Evolutionary conservation across 2,797 vertebrate genomes (phyloP).

Genomic region (Orestias chungarensis): DNA sequence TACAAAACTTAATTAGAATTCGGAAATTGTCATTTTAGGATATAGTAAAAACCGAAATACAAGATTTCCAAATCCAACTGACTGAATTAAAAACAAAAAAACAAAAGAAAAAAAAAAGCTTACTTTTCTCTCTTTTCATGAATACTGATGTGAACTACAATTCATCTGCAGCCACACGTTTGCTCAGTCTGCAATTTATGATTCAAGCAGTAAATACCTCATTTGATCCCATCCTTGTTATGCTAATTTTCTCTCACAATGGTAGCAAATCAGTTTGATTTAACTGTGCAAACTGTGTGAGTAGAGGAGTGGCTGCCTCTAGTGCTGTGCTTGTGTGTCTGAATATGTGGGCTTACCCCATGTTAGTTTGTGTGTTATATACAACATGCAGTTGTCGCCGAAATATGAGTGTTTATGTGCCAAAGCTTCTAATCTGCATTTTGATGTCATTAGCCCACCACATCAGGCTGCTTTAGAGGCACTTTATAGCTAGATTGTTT

Average conservation of each 20-base stretch:
- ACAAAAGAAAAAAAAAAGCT: constrained; percentile 63
- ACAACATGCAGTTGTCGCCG: constrained; percentile 61
- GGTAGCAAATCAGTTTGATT: constrained; percentile 81
- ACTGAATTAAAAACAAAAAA: constrained; percentile 54
- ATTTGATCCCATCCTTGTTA: constrained; percentile 81
- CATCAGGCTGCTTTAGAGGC: constrained; percentile 68
- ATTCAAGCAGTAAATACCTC: constrained; percentile 80
- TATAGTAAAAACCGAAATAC: constrained; percentile 49
- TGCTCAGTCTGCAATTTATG: constrained; percentile 78
- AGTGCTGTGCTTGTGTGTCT: constrained; percentile 53
- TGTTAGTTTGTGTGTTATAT: constrained; percentile 34
- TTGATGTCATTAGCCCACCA: constrained; percentile 78
- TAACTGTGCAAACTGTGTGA: constrained; percentile 77
- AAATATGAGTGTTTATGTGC: constrained; percentile 72
- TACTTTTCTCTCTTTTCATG: constrained; percentile 74
- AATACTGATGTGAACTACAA: constrained; percentile 79
- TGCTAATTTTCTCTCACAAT: constrained; percentile 79
- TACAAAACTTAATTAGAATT: constrained; percentile 40
- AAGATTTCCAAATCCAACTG: constrained; percentile 59
- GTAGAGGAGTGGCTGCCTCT: constrained; percentile 59
- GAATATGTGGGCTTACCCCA: constrained; percentile 40
- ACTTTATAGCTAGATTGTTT: constrained; percentile 72
- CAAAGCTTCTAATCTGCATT: constrained; percentile 78
- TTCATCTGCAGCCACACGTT: constrained; percentile 77
- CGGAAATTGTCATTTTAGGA: constrained; percentile 41